A percentile compares a stretch with the other conserved stretches of the same genome.
Conservation (phyloP, 2,888 invertebrate genomes). For the Conchocele bisecta region DNA sequence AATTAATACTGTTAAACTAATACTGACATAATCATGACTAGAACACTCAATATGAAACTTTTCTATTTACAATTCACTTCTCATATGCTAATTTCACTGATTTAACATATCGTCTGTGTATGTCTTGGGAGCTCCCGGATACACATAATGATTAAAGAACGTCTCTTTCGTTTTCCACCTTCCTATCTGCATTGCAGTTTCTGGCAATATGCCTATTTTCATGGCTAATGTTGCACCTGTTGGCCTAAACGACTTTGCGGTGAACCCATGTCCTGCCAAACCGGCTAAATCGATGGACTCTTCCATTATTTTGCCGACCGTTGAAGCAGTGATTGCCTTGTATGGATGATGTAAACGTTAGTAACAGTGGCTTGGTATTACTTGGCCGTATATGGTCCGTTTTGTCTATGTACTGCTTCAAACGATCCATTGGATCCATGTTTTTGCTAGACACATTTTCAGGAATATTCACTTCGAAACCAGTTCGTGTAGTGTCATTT, state of each 20-base stretch:
- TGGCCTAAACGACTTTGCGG: conserved; percentile 17
- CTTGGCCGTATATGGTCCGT: neutral
- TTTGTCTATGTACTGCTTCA: conserved; percentile 1
- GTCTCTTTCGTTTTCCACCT: conserved; percentile 12
- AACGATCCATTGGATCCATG: conserved; percentile 5
- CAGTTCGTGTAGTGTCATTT: conserved; percentile 15
- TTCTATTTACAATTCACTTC: no score
- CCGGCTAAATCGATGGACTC: conserved; percentile 13
- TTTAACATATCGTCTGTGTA: no score
- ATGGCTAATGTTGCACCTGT: conserved; percentile 12
- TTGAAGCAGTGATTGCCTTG: conserved; percentile 3
- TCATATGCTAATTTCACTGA: no score
- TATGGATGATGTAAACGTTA: conserved; percentile 3
- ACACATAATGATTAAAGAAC: conserved; percentile 10
- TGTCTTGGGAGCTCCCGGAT: neutral
- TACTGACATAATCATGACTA: no score
- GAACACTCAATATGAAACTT: no score
- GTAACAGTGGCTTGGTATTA: neutral
- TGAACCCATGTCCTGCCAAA: conserved; percentile 5
- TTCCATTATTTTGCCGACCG: conserved; percentile 5
- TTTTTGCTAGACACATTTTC: neutral
- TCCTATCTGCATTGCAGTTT: conserved; percentile 12
- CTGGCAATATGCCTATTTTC: neutral
- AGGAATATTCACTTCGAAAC: conserved; percentile 4
- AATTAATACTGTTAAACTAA: no score